Evolutionary conservation across 2,888 invertebrate genomes (phyloP), one percentile per base, ranked within the genome.

Genomic region (Cryptops parisi): DNA sequence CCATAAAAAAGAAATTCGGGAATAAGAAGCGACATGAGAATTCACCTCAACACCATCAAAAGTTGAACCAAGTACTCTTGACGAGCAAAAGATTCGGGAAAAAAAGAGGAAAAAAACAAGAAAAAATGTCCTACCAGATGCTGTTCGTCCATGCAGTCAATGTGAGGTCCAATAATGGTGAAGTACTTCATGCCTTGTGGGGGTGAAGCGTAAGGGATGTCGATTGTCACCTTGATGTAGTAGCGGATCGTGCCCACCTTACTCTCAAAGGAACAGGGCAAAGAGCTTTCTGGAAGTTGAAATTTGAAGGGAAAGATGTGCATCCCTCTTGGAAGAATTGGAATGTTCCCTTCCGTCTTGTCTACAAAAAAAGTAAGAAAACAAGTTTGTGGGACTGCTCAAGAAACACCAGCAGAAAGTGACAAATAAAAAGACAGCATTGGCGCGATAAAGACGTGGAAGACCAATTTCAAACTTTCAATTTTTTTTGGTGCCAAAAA

Each of bases 131-230:
- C 72, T 67, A 82, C 82, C 72, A 83, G 69, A 65, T 81, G 82
- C 63, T 81, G 79, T 64, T 82, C 82, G 59, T 84, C 83, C 82
- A 82, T 82, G 66, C 82, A 82, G 68, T 84, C 83, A 61, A 82
- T 81, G 63, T 82, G 80, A 15, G 83, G 83, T 2, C 82, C 83
- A 60, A 84, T 80, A 45, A 84, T 73, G 1, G 83, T 82, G 67
- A 84, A 84, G 67, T 84, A 83, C 65, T 83, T 83, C 72, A 82
- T 79, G 12, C 82, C 82, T 65, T 83, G 82, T 0, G 83, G 83
- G 1, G 82, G 81, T 49, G 81, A 82, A 2, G 82, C 81, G 64
- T 82, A 83, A 0, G 83, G 83, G 59, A 84, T 80, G 66, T 84
- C 83, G 47, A 84, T 76, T 3, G 78, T 78, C 24, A 76, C 79